Base-by-base conservation (phyloP, 1,140 invertebrate species). In the Meloidogyne floridensis region DNA sequence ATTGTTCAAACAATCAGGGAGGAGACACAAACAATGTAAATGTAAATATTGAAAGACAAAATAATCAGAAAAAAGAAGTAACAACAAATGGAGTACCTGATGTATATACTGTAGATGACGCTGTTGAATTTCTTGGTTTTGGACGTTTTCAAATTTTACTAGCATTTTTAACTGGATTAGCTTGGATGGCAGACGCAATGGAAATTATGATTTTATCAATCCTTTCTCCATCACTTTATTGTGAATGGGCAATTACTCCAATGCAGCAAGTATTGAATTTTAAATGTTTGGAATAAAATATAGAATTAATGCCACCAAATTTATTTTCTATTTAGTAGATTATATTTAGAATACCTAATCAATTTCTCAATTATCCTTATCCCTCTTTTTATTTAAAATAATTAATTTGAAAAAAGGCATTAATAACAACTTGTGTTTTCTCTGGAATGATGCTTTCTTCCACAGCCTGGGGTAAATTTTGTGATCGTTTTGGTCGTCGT, bases 191-290 rank as follows among this genome's bases (percentile, higher is more conserved):
- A 51, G 96, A 98, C 91, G 96, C 95, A 69, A 97, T 98, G 96
- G 96, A 98, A 92, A 97, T 98, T 94, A 97, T 96, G 89, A 96
- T 98, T 88, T 91, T 98, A 8, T 95, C 95, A 85, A 96, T 98
- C 84, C 90, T 98, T 15, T 95, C 95, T 72, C 95, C 96, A 72
- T 95, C 95, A 0, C 91, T 98, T 20, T 95, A 95, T 90, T 98
- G 96, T 91, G 94, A 95, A 91, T 98, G 96, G 96, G 93, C 94
- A 87, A 94, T 98, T 84, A 93, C 93, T 83, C 93, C 94, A 91
- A 95, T 90, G 0, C 83, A 88, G 20, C 86, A 94, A 59, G 56
- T 59, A 59, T 47, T 47, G 4, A 47, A 6, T 47, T 6, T 47
- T 6, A 47, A 47, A 6, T 47, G 47, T 47, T 47, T 47, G 47